A percentile compares a stretch with the other conserved stretches of the same genome.
phyloP scores from a whole-genome alignment of 2,113 vertebrate genomes.

The Sterna hirundo region DNA sequence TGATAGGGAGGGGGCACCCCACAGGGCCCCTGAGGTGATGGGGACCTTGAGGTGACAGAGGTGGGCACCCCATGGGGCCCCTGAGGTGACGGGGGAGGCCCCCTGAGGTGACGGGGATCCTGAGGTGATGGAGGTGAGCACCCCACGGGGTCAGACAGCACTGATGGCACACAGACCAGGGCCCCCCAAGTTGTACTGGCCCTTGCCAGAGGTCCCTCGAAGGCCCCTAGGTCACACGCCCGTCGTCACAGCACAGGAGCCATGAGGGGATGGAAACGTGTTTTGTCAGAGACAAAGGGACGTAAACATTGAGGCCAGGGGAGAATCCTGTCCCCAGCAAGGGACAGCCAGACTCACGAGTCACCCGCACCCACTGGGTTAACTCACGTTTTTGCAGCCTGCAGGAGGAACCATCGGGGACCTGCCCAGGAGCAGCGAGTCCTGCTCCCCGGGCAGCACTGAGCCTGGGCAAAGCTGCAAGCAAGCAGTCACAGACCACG shows the following conservation, averaged over 20 bases:
- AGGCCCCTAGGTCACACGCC: background rate
- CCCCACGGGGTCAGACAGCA: background rate
- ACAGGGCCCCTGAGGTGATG: too few species aligned
- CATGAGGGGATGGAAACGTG: fast-evolving
- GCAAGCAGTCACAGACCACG: fast-evolving
- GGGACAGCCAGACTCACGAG: background rate
- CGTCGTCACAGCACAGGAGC: fast-evolving
- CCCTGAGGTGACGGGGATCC: background rate
- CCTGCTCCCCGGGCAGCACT: background rate
- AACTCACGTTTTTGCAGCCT: background rate
- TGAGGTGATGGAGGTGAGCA: background rate
- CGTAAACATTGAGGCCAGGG: fast-evolving
- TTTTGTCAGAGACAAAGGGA: background rate
- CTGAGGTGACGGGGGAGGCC: background rate
- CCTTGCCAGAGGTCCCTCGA: background rate
- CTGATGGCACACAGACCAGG: background rate
- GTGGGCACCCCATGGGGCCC: background rate
- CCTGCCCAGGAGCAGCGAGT: fast-evolving
- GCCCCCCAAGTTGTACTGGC: background rate
- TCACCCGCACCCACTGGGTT: background rate
- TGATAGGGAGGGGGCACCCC: background rate
- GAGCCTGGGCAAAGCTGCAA: background rate
- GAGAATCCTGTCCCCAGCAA: background rate
- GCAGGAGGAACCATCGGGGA: background rate
- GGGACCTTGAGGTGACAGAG: background rate